Base-by-base conservation (phyloP, 1,140 invertebrate species). In the Drosophila trapezifrons region DNA sequence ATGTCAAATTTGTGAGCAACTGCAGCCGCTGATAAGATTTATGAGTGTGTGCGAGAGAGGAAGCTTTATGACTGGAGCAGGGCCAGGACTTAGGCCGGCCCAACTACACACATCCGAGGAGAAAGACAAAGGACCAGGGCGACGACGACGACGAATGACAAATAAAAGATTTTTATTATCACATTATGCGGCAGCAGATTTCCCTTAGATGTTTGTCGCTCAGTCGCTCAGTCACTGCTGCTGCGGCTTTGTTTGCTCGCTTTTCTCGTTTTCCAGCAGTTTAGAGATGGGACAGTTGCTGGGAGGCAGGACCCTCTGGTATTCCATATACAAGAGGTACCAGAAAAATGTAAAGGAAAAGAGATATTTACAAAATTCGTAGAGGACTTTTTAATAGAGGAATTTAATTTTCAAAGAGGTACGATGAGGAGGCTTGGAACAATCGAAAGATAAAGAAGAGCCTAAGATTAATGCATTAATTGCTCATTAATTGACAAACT, bases 141-240 rank as follows among this genome's bases (percentile, higher is more conserved):
- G n/a, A 62, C 70, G 66, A 54, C 70, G 66, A 54, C 54, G 45
- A 69, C 60, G 82, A 86, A 86, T 82, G 78, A 73, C 75, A 87
- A 86, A 86, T 86, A 87, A 86, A 87, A 86, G 83, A 86, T 86
- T 86, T 86, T 87, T 86, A 83, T 86, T 86, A 86, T 86, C 83
- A 79, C 83, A 86, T 86, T 86, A 86, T 86, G 82, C 82, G 78
- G 83, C 83, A 87, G 82, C 82, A 86, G 83, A 86, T 86, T 86
- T 86, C 47, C 62, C 62, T 76, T 49, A 76, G 74, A 76, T 76
- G 74, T 59, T 75, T 54, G 18, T 54, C 32, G 32, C 32, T 35
- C 32, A n/a, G n/a, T n/a, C n/a, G 32, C 51, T 54, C 18, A 54
- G 59, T 54, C 52, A n/a, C n/a, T n/a, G 13, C 51, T 58, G 37